Conservation (phyloP, 2,888 invertebrate species). For the Bedellia somnulentella region DNA sequence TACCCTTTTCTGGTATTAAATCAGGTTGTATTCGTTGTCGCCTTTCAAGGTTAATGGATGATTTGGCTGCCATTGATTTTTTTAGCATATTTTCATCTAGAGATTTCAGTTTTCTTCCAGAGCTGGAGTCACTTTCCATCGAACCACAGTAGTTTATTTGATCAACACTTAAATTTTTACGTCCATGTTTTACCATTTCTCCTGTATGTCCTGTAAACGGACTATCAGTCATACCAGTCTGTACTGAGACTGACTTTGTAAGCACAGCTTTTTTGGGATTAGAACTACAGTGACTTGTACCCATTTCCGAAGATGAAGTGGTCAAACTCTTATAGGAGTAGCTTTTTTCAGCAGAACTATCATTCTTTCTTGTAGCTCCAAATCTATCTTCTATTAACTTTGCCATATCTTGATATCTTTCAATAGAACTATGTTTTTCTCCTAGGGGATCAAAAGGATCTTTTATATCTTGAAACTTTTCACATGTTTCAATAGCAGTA, state of each 20-base stretch:
- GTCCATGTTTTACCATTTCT: slow-evolving; percentile 46
- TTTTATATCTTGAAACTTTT: slow-evolving; percentile 42
- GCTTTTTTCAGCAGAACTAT: slow-evolving; percentile 49
- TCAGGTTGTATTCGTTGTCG: slow-evolving; percentile 56
- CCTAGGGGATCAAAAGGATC: slow-evolving; percentile 63
- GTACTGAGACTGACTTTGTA: slow-evolving; percentile 55
- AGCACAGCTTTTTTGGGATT: slow-evolving; percentile 49
- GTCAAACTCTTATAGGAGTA: slow-evolving; percentile 55
- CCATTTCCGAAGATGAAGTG: slow-evolving; percentile 57
- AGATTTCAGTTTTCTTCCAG: slow-evolving; percentile 49
- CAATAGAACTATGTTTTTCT: slow-evolving; percentile 70
- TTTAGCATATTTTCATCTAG: slow-evolving; percentile 53
- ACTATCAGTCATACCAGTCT: slow-evolving; percentile 52
- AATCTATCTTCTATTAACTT: slow-evolving; percentile 70
- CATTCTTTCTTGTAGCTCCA: slow-evolving; percentile 48
- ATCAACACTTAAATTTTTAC: slow-evolving; percentile 52
- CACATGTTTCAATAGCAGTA: slow-evolving; percentile 34
- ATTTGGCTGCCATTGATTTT: slow-evolving; percentile 44
- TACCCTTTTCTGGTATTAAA: slow-evolving; percentile 51
- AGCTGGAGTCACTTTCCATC: slow-evolving; percentile 53
- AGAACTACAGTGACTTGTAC: slow-evolving; percentile 50
- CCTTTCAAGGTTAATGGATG: slow-evolving; percentile 47
- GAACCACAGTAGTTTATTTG: slow-evolving; percentile 57
- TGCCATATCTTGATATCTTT: slow-evolving; percentile 72
- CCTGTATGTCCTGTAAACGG: slow-evolving; percentile 39